Evolutionary conservation across 2,888 invertebrate species (phyloP).

Genomic region (Bruchidius siliquastri): DNA sequence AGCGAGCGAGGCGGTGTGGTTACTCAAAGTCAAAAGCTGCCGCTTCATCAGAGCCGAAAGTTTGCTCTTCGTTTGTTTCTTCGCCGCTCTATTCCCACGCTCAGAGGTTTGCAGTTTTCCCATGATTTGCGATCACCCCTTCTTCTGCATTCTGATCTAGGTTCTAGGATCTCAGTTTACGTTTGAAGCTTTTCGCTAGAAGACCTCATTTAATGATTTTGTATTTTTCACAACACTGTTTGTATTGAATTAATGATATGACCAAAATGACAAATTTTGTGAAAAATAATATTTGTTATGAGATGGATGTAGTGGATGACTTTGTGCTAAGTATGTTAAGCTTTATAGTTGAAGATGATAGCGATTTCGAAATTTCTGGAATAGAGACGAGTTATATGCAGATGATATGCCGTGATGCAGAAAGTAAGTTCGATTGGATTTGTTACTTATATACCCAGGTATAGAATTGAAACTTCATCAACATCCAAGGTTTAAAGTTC

Average conservation of each 20-base stretch:
- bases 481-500: no score
- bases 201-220: not conserved
- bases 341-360: not conserved
- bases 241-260: no score
- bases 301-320: not conserved
- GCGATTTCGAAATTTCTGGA: not conserved
- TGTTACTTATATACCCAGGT: no score
- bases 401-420: not conserved
- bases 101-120: not conserved
- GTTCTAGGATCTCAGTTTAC: not conserved
- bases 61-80: no score
- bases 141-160: not conserved
- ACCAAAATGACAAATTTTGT: no score
- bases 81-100: no score
- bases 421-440: not conserved
- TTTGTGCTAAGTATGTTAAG: not conserved
- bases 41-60: no score
- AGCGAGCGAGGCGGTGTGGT: no score
- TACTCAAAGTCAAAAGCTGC: no score
- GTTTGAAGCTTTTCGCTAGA: not conserved
- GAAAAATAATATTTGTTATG: not conserved
- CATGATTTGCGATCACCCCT: not conserved
- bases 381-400: not conserved
- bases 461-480: no score
- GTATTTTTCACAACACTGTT: not conserved